Base-by-base conservation (phyloP, 1,140 invertebrate species). In the Orius insidiosus region DNA sequence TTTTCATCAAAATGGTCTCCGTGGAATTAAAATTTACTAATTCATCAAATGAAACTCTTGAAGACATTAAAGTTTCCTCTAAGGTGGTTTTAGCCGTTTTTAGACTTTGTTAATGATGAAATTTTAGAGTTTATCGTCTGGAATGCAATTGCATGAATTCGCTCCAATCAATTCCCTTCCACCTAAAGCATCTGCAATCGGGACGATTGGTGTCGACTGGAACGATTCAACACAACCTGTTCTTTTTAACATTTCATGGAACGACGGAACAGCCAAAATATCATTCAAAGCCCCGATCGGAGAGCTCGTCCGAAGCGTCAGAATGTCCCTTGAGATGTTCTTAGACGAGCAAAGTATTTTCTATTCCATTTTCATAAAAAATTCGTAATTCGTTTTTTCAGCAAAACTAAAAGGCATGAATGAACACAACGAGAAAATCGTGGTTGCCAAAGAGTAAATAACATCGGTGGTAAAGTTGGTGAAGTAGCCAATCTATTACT, bases 161-260 rank as follows among this genome's bases (percentile, higher is more conserved):
- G 70, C 77, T 9, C 68, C 75, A 18, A 76, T 95, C 38, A 55
- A 67, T 1, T 55, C 58, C 1, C 57, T 88, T 33, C 31, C 43
- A 11, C 45, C 51, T 6, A 62, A 66, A 15, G 64, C 71, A 1
- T 72, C 71, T 40, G 65, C 68, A 30, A 66, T 66, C 35, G 71
- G 72, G n/a, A 76, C 78, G 0, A 61, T 95, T 51, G 89, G 87
- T 9, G 73, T 96, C 16, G 90, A 97, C 67, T 97, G 90, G 60
- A 90, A 88, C 53, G 93, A 97, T 61, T 87, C 85, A 3, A 90
- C 83, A 38, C 87, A 93, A 63, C 74, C 84, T 1, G 78, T 85
- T 4, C 73, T 74, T 36, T 82, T 95, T 62, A 78, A 85, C 54
- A 69, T 95, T 19, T 61, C 69, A 10, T 76, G 76, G 52, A 73